Evolutionary conservation across 2,113 vertebrate genomes (phyloP).

Genomic region (Gopherus evgoodei): DNA sequence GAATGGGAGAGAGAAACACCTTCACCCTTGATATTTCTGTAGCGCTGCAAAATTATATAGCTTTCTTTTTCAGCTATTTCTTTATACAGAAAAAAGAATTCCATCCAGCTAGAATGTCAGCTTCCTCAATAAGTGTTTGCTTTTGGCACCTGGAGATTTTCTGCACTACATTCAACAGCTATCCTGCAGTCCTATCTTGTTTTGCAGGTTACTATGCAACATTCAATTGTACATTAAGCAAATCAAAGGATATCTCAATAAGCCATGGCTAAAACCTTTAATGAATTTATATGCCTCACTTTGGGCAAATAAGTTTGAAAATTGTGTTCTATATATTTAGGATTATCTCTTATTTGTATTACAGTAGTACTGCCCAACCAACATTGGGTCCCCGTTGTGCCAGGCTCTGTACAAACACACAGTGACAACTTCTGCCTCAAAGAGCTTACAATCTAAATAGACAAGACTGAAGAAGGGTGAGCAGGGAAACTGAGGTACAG

Average conservation of each 20-base stretch:
- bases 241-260: not conserved
- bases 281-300: not conserved
- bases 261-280: not conserved
- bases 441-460: not conserved
- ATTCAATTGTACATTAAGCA: not conserved
- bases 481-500: not conserved
- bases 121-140: not conserved
- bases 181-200: not conserved
- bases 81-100: not conserved
- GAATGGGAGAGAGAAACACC: not conserved
- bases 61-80: not conserved
- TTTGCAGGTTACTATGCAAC: not conserved
- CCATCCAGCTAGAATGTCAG: accelerated
- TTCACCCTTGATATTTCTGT: not conserved
- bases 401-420: not conserved
- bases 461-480: not conserved
- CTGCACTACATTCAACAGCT: not conserved
- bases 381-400: not conserved
- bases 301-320: not conserved
- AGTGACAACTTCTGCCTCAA: not conserved
- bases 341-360: not conserved
- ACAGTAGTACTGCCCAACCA: not conserved
- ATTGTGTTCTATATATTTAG: not conserved
- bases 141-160: not conserved
- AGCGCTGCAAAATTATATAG: not conserved